Evolutionary conservation across 2,888 invertebrate genomes (phyloP).

Genomic region (Heliothis peltigera): DNA sequence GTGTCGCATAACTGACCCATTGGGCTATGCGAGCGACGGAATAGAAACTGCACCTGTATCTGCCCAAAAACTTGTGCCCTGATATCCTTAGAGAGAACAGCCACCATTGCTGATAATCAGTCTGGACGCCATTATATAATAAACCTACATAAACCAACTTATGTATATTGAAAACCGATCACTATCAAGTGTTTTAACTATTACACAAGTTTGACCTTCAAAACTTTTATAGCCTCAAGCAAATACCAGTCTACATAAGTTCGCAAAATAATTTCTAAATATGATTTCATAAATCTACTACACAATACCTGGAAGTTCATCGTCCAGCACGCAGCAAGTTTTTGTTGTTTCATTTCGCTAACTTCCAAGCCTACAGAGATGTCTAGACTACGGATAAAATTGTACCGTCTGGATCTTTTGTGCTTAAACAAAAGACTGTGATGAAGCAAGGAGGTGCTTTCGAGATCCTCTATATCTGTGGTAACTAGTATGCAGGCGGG

Average conservation of each 20-base stretch:
- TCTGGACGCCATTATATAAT: too few species aligned
- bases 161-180: neutral
- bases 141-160: too few species aligned
- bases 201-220: conserved; percentile 20
- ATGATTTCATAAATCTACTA: conserved; percentile 42
- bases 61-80: too few species aligned
- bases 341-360: conserved; percentile 40
- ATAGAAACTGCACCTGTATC: too few species aligned
- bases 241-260: conserved; percentile 35
- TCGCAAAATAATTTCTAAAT: conserved; percentile 40
- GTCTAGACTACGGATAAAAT: conserved; percentile 54
- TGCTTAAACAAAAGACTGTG: conserved; percentile 52
- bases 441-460: conserved; percentile 35
- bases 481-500: conserved; percentile 46
- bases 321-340: conserved; percentile 34
- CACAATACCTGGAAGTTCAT: conserved; percentile 23
- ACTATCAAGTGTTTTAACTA: conserved; percentile 1
- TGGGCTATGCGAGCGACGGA: too few species aligned
- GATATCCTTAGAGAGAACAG: too few species aligned
- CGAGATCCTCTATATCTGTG: conserved; percentile 32
- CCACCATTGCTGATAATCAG: too few species aligned
- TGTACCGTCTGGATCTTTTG: conserved; percentile 46
- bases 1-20: too few species aligned
- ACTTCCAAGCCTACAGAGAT: conserved; percentile 46
- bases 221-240: neutral